Evolutionary conservation across 2,888 invertebrate species (phyloP).

Genomic region (Platerodrilus igneus): DNA sequence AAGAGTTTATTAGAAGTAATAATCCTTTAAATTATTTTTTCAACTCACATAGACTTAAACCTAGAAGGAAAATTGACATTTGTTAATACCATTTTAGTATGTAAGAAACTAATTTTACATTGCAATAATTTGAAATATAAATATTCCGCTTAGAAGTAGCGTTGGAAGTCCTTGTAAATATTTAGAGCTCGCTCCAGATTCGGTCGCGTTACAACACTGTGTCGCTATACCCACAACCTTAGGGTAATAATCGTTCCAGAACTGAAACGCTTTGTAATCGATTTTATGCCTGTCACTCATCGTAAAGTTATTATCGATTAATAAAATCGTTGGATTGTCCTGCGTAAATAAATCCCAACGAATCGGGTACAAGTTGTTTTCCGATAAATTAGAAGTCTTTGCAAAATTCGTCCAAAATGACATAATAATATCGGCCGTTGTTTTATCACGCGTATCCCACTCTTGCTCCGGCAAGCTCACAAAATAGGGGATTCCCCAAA

Average conservation of each 20-base stretch:
- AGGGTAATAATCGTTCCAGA: conserved; percentile 83
- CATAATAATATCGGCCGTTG: conserved; percentile 75
- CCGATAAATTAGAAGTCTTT: conserved; percentile 66
- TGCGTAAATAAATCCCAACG: conserved; percentile 70
- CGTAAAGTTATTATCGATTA: conserved; percentile 72
- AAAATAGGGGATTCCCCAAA: conserved; percentile 77
- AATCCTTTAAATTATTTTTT: too few species aligned
- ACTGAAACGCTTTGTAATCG: conserved; percentile 73
- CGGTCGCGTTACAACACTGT: conserved; percentile 65
- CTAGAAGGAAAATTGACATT: too few species aligned
- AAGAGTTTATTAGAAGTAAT: too few species aligned
- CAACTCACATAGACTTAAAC: too few species aligned
- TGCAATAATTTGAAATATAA: too few species aligned
- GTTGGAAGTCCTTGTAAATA: too few species aligned
- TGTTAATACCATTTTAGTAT: too few species aligned
- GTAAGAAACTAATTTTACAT: too few species aligned
- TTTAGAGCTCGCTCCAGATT: conserved; percentile 17
- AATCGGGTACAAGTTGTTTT: conserved; percentile 62
- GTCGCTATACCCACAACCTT: conserved; percentile 67
- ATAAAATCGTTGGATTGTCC: conserved; percentile 64
- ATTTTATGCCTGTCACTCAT: conserved; percentile 65
- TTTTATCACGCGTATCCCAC: conserved; percentile 75
- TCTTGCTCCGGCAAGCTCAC: conserved; percentile 56
- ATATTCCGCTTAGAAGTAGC: too few species aligned
- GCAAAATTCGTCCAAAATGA: conserved; percentile 76